phyloP scores from a whole-genome alignment of 2,888 invertebrate species.

The Halictus quadricinctus region DNA sequence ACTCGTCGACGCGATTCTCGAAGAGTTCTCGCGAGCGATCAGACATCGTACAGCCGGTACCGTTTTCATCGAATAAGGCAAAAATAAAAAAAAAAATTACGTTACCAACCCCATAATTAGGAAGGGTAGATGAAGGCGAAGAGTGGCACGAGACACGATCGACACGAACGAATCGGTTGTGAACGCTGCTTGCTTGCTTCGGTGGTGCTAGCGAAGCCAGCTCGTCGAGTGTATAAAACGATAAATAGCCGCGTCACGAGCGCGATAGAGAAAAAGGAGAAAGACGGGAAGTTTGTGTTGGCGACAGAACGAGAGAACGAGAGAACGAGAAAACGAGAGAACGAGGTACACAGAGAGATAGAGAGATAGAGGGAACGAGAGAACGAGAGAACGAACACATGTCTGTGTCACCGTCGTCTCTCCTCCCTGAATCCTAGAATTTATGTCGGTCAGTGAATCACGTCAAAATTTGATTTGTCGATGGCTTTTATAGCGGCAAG shows the following conservation, averaged over 20 bases:
- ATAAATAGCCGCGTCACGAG: slow-evolving; percentile 74
- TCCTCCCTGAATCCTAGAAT: slow-evolving; percentile 79
- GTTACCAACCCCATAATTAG: slow-evolving; percentile 8
- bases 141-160: slow-evolving; percentile 22
- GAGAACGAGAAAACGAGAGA: slow-evolving; percentile 46
- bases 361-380: slow-evolving; percentile 56
- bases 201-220: slow-evolving; percentile 66
- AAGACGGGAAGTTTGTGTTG: slow-evolving; percentile 46
- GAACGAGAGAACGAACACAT: slow-evolving; percentile 75
- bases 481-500: slow-evolving; percentile 82
- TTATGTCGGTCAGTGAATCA: slow-evolving; percentile 82
- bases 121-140: neutral
- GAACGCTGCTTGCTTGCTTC: slow-evolving; percentile 15
- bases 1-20: neutral
- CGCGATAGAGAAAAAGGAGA: slow-evolving; percentile 60
- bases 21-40: neutral
- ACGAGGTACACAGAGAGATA: slow-evolving; percentile 29
- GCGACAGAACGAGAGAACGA: slow-evolving; percentile 45
- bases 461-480: slow-evolving; percentile 83
- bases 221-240: slow-evolving; percentile 74
- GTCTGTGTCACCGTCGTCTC: slow-evolving; percentile 81
- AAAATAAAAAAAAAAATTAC: neutral
- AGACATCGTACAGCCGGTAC: no score
- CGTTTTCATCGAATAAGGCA: neutral
- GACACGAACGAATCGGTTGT: slow-evolving; percentile 51